Evolutionary conservation across 2,888 invertebrate genomes (phyloP).

Genomic region (Dicycla oo): DNA sequence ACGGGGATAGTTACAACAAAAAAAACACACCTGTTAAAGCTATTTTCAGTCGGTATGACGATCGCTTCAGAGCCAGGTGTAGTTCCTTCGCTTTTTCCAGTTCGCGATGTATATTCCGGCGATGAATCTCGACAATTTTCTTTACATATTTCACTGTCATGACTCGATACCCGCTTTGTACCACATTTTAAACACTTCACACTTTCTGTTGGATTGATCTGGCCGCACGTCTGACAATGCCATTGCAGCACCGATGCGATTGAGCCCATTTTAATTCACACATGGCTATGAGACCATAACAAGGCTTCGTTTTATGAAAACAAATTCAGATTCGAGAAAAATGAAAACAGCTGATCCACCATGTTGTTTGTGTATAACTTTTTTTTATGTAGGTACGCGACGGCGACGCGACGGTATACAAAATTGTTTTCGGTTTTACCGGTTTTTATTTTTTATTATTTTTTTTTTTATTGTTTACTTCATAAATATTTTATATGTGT

Average conservation of each 20-base stretch:
- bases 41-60: conserved; percentile 83
- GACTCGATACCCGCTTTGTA: conserved; percentile 91
- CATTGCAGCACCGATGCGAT: conserved; percentile 98
- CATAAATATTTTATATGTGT: background rate
- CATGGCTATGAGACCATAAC: conserved; percentile 90
- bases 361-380: conserved; percentile 91
- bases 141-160: conserved; percentile 88
- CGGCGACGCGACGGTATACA: conserved; percentile 38
- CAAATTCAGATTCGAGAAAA: conserved; percentile 82
- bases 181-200: conserved; percentile 96
- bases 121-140: conserved; percentile 85
- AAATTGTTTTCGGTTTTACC: conserved; percentile 52
- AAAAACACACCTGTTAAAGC: conserved; percentile 85
- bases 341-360: conserved; percentile 92
- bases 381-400: conserved; percentile 71
- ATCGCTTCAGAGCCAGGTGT: conserved; percentile 86
- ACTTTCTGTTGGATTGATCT: conserved; percentile 97
- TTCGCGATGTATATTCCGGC: conserved; percentile 82
- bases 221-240: conserved; percentile 96
- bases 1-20: conserved; percentile 74
- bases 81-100: conserved; percentile 86
- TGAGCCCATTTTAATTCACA: conserved; percentile 95
- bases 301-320: conserved; percentile 86
- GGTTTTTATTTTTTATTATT: conserved; percentile 16
- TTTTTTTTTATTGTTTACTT: background rate